Conservation (phyloP, 2,888 invertebrate genomes). For the Phoronis australis region DNA sequence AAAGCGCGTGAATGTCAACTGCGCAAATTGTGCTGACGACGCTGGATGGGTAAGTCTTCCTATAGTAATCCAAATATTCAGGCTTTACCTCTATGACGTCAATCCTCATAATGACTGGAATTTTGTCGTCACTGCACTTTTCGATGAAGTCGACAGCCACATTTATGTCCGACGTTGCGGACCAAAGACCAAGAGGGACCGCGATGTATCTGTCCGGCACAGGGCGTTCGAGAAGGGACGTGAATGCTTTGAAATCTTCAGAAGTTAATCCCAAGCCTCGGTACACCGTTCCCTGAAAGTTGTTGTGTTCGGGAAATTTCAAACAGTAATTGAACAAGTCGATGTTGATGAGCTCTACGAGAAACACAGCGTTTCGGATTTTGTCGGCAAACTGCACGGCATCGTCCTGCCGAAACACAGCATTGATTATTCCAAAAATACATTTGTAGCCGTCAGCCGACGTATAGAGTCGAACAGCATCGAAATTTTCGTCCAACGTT, state of each 20-base stretch:
- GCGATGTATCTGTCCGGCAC: conserved; percentile 17
- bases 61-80: conserved; percentile 16
- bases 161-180: conserved; percentile 11
- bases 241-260: conserved; percentile 12
- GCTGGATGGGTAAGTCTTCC: conserved; percentile 13
- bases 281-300: conserved; percentile 19
- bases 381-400: conserved; percentile 12
- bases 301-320: conserved; percentile 10
- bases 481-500: neutral
- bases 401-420: conserved; percentile 16
- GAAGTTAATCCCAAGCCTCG: no score
- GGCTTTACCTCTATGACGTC: conserved; percentile 21
- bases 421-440: conserved; percentile 16
- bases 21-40: conserved; percentile 23
- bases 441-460: conserved; percentile 15
- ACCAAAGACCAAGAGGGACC: conserved; percentile 19
- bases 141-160: conserved; percentile 16
- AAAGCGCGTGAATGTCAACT: conserved; percentile 19
- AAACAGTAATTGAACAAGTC: conserved; percentile 22
- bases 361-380: conserved; percentile 18
- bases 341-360: conserved; percentile 23
- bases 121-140: no score
- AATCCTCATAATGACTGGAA: conserved; percentile 16
- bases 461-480: conserved; percentile 1
- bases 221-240: conserved; percentile 11